Percentiles rank a stretch among this genome's conserved stretches.
Conservation (phyloP, 1,140 invertebrate genomes). For the Sminthurides bifidus region DNA sequence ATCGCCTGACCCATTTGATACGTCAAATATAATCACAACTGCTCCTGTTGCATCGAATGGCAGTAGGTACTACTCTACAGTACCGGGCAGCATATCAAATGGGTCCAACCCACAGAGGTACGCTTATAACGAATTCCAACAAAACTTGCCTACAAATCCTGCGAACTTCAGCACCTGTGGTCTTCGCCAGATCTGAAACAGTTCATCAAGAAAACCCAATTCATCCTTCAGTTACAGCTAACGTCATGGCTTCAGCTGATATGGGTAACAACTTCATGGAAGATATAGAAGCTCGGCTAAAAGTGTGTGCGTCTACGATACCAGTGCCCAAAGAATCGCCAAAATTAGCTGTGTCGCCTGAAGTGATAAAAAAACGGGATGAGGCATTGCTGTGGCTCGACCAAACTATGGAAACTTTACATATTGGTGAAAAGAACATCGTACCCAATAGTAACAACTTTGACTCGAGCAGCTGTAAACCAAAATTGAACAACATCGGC, state of each 20-base stretch:
- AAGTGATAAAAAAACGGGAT: conserved; percentile 31
- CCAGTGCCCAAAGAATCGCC: too few species aligned
- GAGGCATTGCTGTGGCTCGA: conserved; percentile 34
- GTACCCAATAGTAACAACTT: conserved; percentile 4
- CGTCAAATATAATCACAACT: conserved; percentile 24
- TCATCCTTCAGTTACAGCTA: too few species aligned
- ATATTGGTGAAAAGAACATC: conserved; percentile 18
- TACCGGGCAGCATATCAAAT: conserved; percentile 5
- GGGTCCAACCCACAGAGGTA: not conserved
- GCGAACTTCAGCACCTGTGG: not conserved
- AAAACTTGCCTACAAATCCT: not conserved
- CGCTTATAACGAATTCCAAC: not conserved
- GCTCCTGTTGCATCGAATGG: conserved; percentile 1
- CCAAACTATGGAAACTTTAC: conserved; percentile 25
- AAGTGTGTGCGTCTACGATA: too few species aligned
- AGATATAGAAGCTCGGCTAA: too few species aligned
- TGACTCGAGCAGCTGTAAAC: too few species aligned
- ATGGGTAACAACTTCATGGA: too few species aligned
- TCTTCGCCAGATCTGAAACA: not conserved
- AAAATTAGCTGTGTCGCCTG: conserved; percentile 16
- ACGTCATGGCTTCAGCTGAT: too few species aligned
- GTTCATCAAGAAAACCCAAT: not conserved
- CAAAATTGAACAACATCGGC: too few species aligned
- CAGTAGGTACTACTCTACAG: conserved; percentile 28
- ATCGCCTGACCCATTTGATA: conserved; percentile 31